These are phyloP conservation scores for Eidolon helvum DNA, from an alignment of 2,113 vertebrate species.

Conservation along the genomic window DNA sequence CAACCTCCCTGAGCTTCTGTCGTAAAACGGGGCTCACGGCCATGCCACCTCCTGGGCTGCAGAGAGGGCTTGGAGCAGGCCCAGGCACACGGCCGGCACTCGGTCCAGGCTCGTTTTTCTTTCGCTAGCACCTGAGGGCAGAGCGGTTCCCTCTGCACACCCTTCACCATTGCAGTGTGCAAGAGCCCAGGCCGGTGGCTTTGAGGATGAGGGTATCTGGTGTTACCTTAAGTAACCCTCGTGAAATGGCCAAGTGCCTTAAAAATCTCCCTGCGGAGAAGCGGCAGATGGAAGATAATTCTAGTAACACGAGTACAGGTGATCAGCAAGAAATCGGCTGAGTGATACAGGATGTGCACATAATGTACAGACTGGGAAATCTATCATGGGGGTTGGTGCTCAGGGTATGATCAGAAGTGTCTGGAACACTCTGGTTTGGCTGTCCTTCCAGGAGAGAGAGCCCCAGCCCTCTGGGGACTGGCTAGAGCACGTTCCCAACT, in stretches of 20 bases:
- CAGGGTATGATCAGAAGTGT: fast-evolving
- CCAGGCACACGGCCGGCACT: background rate
- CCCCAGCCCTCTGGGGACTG: background rate
- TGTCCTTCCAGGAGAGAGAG: background rate
- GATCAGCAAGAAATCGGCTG: background rate
- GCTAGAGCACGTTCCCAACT: background rate
- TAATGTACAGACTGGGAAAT: background rate
- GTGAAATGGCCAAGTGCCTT: background rate
- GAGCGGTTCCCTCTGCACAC: too few species aligned
- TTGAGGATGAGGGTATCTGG: background rate
- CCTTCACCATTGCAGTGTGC: fast-evolving
- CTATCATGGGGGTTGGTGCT: background rate
- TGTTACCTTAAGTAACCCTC: background rate
- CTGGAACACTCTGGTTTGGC: too few species aligned
- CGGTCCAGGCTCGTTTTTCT: background rate
- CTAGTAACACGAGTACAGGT: background rate
- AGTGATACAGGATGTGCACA: too few species aligned
- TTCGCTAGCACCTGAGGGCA: background rate
- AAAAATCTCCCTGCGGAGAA: background rate
- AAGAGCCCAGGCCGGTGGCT: background rate
- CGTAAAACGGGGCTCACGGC: background rate
- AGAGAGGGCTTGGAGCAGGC: background rate
- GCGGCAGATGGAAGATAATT: background rate
- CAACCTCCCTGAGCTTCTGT: background rate
- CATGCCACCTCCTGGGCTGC: background rate